phyloP scores from a whole-genome alignment of 2,113 vertebrate genomes.

The Ornithorhynchus anatinus region DNA sequence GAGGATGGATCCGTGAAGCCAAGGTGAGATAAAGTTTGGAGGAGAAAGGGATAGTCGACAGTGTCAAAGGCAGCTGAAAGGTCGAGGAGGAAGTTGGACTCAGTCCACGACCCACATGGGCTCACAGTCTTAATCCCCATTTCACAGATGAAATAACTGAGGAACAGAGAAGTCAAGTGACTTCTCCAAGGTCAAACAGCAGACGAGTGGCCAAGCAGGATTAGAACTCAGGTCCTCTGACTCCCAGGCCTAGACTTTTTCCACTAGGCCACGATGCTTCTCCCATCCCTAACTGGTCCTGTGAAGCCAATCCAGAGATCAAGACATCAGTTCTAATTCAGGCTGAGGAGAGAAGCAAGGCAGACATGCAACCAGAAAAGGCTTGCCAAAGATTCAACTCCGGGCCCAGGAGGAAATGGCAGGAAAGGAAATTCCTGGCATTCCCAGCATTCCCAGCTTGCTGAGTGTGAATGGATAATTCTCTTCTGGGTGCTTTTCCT shows the following conservation, averaged over 20 bases:
- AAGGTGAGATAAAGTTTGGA: too few relatives aligned
- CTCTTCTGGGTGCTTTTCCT: constrained; percentile 35
- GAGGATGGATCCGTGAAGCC: too few relatives aligned
- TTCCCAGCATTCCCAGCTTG: constrained; percentile 65
- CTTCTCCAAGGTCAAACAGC: too few relatives aligned
- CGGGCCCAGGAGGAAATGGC: neutral
- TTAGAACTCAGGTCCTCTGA: neutral
- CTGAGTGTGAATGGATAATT: constrained; percentile 56
- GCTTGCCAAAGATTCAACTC: constrained; percentile 1
- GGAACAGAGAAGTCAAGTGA: too few relatives aligned
- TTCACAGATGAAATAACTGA: too few relatives aligned
- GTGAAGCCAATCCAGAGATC: neutral
- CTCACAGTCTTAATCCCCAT: too few relatives aligned
- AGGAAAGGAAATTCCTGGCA: constrained; percentile 55
- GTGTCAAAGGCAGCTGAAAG: too few relatives aligned
- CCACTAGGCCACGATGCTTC: neutral
- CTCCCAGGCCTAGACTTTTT: neutral
- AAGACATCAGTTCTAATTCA: neutral
- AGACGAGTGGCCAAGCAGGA: neutral
- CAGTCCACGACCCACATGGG: too few relatives aligned
- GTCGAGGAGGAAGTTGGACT: too few relatives aligned
- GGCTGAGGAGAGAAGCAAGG: neutral
- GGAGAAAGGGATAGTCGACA: too few relatives aligned
- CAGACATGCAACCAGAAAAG: constrained; percentile 15
- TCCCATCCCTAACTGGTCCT: too few relatives aligned